Evolutionary conservation across 2,113 vertebrate genomes (phyloP).

Genomic region (Cyphomyrus discorhynchus): DNA sequence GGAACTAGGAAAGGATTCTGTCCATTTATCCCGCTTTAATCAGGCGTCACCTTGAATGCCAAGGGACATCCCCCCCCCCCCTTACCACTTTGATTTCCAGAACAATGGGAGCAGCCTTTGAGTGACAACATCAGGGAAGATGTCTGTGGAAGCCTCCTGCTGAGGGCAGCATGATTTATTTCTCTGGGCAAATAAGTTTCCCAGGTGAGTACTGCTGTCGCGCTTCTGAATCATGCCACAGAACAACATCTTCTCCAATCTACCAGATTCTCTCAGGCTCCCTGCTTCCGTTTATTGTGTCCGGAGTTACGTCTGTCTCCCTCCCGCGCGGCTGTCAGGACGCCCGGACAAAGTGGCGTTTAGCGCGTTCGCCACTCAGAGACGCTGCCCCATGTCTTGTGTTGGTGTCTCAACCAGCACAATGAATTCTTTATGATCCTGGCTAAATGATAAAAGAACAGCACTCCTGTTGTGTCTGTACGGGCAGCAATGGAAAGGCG

Average conservation of each 20-base stretch:
- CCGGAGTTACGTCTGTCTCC: neutral
- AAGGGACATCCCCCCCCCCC: neutral
- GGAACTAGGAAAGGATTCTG: slow-evolving; percentile 10
- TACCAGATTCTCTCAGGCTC: neutral
- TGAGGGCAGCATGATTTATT: neutral
- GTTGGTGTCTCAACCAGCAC: neutral
- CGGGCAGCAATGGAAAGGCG: neutral
- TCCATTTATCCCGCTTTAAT: slow-evolving; percentile 22
- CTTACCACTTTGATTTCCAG: neutral
- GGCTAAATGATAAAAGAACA: neutral
- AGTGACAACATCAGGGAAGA: neutral
- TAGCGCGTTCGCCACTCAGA: neutral
- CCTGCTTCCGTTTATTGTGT: neutral
- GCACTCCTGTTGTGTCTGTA: neutral
- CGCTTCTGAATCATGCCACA: neutral
- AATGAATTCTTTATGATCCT: neutral
- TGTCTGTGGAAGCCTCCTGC: neutral
- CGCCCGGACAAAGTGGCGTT: neutral
- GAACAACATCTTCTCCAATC: neutral
- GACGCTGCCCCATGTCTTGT: neutral
- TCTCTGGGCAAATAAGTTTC: neutral
- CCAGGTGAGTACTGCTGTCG: neutral
- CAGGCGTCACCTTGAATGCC: slow-evolving; percentile 17
- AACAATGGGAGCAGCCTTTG: neutral
- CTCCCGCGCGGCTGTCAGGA: neutral